These are phyloP conservation scores for Margarornis squamiger DNA, from an alignment of 2,797 vertebrate genomes.

Conservation along the genomic window DNA sequence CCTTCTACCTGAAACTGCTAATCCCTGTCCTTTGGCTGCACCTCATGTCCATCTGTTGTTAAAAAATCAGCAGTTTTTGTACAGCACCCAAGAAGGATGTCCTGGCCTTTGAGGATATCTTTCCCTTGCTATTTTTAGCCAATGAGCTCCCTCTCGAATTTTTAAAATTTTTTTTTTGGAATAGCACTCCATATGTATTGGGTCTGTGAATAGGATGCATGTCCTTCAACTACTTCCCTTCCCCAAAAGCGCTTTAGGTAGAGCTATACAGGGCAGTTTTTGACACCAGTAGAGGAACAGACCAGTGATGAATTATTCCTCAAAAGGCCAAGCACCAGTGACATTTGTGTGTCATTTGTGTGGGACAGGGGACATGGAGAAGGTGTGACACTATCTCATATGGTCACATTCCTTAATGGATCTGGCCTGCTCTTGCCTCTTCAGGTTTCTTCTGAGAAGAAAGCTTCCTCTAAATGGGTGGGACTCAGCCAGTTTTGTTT, in stretches of 20 bases:
- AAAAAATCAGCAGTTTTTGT: background rate
- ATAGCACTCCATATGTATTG: background rate
- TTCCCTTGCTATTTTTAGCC: background rate
- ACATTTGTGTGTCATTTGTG: background rate
- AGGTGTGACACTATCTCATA: background rate
- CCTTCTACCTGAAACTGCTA: background rate
- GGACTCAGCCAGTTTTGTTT: background rate
- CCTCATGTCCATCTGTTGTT: accelerated
- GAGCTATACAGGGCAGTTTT: background rate
- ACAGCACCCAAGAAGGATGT: background rate
- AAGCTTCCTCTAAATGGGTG: background rate
- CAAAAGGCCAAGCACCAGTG: background rate
- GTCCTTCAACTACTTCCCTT: background rate
- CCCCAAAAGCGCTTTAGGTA: background rate
- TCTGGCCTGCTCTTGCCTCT: background rate
- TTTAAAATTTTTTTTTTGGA: background rate
- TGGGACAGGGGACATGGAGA: background rate
- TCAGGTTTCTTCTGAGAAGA: background rate
- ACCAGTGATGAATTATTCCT: background rate
- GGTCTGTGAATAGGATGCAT: background rate
- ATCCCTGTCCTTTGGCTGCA: background rate
- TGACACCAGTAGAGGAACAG: background rate
- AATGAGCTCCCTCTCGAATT: background rate
- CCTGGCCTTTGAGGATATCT: background rate
- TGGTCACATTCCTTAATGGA: background rate